Conservation (phyloP, 2,797 vertebrate genomes). For the Lagodon rhomboides region DNA sequence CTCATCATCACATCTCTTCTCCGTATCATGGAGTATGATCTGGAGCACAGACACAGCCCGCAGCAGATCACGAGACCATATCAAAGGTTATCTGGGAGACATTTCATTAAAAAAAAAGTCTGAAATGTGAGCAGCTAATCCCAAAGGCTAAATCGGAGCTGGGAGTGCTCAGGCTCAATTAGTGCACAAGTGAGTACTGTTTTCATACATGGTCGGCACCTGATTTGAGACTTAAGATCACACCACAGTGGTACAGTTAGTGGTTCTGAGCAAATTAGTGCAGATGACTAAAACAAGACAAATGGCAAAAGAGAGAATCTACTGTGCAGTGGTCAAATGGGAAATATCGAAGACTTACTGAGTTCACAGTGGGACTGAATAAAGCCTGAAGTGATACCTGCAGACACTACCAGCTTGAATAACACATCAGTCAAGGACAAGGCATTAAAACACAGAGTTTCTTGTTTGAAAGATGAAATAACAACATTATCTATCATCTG, state of each 20-base stretch:
- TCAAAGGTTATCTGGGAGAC: constrained; percentile 60
- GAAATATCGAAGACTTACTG: background rate
- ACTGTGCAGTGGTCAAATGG: background rate
- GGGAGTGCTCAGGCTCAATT: constrained; percentile 37
- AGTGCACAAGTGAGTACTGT: constrained; percentile 33
- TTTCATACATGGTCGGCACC: constrained; percentile 29
- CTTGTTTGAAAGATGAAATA: background rate
- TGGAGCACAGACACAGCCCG: constrained; percentile 1
- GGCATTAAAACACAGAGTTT: background rate
- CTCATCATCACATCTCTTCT: constrained; percentile 8
- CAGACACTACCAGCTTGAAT: background rate
- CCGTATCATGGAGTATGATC: constrained; percentile 26
- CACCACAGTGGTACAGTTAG: background rate
- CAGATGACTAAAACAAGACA: constrained; percentile 19
- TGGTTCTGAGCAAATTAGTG: constrained; percentile 10
- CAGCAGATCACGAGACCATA: constrained; percentile 13
- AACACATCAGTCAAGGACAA: constrained; percentile 4
- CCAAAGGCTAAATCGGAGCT: constrained; percentile 14
- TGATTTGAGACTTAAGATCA: constrained; percentile 25
- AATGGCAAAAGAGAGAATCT: constrained; percentile 28
- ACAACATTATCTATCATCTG: background rate
- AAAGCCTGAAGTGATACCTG: background rate
- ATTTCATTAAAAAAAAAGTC: constrained; percentile 42
- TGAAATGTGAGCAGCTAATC: constrained; percentile 2
- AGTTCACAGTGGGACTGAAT: background rate